A percentile compares a stretch with the other conserved stretches of the same genome.
phyloP scores from a whole-genome alignment of 1,140 invertebrate genomes.

The Panagrolaimus sp. region DNA sequence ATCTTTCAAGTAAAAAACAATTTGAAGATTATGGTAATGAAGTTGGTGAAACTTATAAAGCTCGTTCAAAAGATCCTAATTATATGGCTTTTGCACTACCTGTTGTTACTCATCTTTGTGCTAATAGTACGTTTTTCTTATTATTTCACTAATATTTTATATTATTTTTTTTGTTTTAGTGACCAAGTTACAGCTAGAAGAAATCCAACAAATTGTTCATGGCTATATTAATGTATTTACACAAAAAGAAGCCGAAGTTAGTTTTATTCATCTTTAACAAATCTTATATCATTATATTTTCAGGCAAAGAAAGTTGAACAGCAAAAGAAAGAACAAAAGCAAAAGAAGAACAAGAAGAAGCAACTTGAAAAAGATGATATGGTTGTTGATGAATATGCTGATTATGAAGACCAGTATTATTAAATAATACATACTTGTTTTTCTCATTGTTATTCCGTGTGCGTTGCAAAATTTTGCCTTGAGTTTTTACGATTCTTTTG shows the following conservation, averaged over 20 bases:
- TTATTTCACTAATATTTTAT: no score
- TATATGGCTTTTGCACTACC: slow-evolving; percentile 16
- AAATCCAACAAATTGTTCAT: slow-evolving; percentile 5
- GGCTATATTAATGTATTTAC: neutral
- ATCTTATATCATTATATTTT: no score
- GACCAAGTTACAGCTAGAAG: slow-evolving; percentile 23
- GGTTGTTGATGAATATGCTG: slow-evolving; percentile 13
- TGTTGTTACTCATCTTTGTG: neutral
- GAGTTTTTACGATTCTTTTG: no score
- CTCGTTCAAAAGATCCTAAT: slow-evolving; percentile 1
- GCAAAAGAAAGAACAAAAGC: slow-evolving; percentile 19
- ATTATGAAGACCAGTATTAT: slow-evolving; percentile 15
- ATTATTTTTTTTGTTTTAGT: slow-evolving; percentile 16
- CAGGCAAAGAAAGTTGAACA: neutral
- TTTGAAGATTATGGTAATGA: slow-evolving; percentile 18
- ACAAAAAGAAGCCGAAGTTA: neutral
- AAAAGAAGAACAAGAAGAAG: slow-evolving; percentile 20
- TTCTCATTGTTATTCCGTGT: neutral
- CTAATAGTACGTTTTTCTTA: neutral
- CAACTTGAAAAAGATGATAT: slow-evolving; percentile 4
- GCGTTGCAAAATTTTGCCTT: neutral
- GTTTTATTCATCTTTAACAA: no score
- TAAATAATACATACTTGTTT: neutral
- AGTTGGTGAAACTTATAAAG: slow-evolving; percentile 1
- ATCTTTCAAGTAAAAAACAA: neutral